These are phyloP conservation scores for Tribolium freemani DNA, from an alignment of 2,888 invertebrate genomes.

Conservation along the genomic window DNA sequence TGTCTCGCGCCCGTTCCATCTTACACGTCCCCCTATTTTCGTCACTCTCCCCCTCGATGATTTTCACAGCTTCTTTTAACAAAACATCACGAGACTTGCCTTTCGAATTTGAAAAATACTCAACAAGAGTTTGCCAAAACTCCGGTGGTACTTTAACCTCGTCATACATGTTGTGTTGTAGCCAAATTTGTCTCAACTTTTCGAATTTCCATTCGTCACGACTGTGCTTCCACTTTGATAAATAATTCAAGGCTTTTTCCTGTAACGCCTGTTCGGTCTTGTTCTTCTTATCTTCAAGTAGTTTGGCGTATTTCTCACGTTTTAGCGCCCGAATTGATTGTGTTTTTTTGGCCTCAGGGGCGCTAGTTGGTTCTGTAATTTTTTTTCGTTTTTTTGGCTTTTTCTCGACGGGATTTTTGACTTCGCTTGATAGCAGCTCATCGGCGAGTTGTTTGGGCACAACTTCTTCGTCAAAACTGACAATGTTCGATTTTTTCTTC, in stretches of 20 bases:
- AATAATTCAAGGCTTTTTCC: slow-evolving; percentile 76
- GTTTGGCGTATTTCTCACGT: slow-evolving; percentile 73
- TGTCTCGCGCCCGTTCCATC: slow-evolving; percentile 76
- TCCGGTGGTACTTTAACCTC: slow-evolving; percentile 72
- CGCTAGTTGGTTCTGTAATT: too few species aligned
- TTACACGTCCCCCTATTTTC: slow-evolving; percentile 67
- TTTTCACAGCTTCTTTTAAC: slow-evolving; percentile 75
- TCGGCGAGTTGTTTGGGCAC: slow-evolving; percentile 22
- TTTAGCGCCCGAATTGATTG: slow-evolving; percentile 78
- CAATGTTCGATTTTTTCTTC: not conserved
- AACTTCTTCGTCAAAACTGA: slow-evolving; percentile 30
- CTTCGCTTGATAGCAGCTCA: slow-evolving; percentile 8
- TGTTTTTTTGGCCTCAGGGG: slow-evolving; percentile 48
- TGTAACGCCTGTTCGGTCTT: slow-evolving; percentile 72
- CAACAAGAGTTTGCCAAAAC: slow-evolving; percentile 76
- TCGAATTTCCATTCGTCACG: slow-evolving; percentile 84
- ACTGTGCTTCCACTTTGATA: slow-evolving; percentile 81
- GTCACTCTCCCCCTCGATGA: slow-evolving; percentile 74
- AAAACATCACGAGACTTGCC: slow-evolving; percentile 77
- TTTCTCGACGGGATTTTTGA: not conserved
- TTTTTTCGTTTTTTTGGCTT: not conserved
- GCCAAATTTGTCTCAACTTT: slow-evolving; percentile 83
- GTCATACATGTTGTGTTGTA: slow-evolving; percentile 79
- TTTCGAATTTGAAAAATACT: slow-evolving; percentile 80
- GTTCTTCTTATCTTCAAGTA: slow-evolving; percentile 71